Conservation (phyloP, 2,797 vertebrate genomes). For the Ambastaia sidthimunki region DNA sequence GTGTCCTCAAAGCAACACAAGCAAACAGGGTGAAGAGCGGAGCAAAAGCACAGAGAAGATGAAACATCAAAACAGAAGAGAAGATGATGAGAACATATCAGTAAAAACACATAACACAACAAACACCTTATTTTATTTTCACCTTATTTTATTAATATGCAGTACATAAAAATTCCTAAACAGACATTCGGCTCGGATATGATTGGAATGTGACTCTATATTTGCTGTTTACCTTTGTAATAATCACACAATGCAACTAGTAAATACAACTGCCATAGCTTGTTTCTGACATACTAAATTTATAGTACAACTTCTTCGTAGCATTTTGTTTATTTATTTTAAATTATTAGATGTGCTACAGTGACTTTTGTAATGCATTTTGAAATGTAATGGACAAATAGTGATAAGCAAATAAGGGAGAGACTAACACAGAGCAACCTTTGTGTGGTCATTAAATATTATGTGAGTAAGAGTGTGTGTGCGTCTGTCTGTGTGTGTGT, state of each 20-base stretch:
- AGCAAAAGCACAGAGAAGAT: conserved; percentile 13
- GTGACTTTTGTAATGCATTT: not conserved
- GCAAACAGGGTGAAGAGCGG: conserved; percentile 38
- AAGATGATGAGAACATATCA: not conserved
- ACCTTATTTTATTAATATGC: too few species aligned
- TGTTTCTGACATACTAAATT: too few species aligned
- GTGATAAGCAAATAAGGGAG: not conserved
- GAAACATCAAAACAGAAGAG: conserved; percentile 6
- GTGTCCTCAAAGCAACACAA: conserved; percentile 36
- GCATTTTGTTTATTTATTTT: too few species aligned
- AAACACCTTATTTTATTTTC: not conserved
- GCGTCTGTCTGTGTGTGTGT: too few species aligned
- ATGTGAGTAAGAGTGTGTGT: not conserved
- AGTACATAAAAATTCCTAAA: not conserved
- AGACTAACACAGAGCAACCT: conserved; percentile 16
- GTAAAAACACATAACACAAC: not conserved
- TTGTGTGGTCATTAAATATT: conserved; percentile 24
- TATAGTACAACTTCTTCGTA: too few species aligned
- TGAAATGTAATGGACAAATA: not conserved
- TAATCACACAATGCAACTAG: too few species aligned
- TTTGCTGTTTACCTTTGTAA: not conserved
- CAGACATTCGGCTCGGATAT: not conserved
- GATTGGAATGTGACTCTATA: not conserved
- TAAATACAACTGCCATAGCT: too few species aligned
- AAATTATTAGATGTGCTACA: too few species aligned